Conservation (phyloP, 2,888 invertebrate species). For the Diploptera punctata region DNA sequence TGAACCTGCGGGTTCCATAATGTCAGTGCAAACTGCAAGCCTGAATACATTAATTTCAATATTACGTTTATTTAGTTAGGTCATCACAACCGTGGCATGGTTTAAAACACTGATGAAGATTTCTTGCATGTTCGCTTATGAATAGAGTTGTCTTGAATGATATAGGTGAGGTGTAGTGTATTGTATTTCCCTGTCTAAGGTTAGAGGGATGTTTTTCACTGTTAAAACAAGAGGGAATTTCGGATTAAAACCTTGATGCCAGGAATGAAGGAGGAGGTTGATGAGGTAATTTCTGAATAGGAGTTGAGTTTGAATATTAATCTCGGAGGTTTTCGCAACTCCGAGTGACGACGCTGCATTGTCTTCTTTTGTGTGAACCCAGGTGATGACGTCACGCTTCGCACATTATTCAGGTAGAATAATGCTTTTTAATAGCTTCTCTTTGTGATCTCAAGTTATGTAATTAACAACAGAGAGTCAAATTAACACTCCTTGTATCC, state of each 20-base stretch:
- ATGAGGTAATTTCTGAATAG: conserved; percentile 31
- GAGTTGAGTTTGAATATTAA: conserved; percentile 25
- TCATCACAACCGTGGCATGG: too few relatives aligned
- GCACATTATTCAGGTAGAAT: conserved; percentile 20
- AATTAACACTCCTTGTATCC: too few relatives aligned
- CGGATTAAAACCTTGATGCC: conserved; percentile 26
- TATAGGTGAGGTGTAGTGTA: too few relatives aligned
- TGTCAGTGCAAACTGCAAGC: too few relatives aligned
- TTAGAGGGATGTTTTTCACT: conserved; percentile 23
- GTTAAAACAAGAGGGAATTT: conserved; percentile 31
- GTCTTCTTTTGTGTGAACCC: conserved; percentile 5
- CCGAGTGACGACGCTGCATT: conserved; percentile 3
- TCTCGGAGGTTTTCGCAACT: conserved; percentile 16
- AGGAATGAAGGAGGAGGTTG: conserved; percentile 5
- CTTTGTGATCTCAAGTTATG: too few relatives aligned
- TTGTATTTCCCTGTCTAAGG: conserved; percentile 17
- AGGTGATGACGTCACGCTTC: conserved; percentile 44
- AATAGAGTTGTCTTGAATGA: too few relatives aligned
- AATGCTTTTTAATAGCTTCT: neutral
- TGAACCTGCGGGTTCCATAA: too few relatives aligned
- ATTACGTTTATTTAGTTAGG: too few relatives aligned
- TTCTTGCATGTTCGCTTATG: too few relatives aligned
- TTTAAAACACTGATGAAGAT: too few relatives aligned
- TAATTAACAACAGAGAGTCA: too few relatives aligned
- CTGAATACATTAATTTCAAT: too few relatives aligned